phyloP scores from a whole-genome alignment of 2,113 vertebrate species.

The Saimiri boliviensis region DNA sequence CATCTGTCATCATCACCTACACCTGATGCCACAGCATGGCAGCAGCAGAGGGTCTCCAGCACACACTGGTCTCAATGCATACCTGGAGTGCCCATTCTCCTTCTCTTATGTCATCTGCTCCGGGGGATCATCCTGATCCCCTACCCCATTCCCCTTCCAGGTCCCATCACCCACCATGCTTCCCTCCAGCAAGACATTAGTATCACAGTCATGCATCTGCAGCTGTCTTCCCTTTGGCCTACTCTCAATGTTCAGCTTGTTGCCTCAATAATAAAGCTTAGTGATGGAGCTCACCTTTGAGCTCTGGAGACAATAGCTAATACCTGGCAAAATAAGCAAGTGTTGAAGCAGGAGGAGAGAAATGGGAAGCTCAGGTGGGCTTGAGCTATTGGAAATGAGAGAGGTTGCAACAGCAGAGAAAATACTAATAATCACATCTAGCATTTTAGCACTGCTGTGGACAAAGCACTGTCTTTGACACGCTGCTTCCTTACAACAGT shows the following conservation, averaged over 20 bases:
- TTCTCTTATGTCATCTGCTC: not conserved
- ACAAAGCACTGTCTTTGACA: not conserved
- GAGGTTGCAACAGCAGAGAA: not conserved
- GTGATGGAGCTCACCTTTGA: not conserved
- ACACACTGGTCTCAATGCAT: not conserved
- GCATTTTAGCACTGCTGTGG: rapidly evolving
- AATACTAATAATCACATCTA: not conserved
- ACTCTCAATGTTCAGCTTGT: not conserved
- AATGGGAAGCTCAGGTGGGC: not conserved
- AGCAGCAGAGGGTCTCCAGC: not conserved
- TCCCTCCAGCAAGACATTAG: not conserved
- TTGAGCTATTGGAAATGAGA: not conserved
- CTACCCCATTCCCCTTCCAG: not conserved
- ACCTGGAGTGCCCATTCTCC: not conserved
- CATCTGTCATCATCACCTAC: not conserved
- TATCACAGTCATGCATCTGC: not conserved
- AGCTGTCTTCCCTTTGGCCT: not conserved
- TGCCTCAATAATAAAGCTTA: too few relatives aligned
- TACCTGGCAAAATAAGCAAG: not conserved
- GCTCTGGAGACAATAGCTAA: not conserved
- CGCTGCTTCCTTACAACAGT: too few relatives aligned
- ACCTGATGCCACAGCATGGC: not conserved
- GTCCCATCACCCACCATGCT: not conserved
- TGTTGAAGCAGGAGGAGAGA: not conserved
- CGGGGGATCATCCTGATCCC: not conserved